These are phyloP conservation scores for Melipona beecheii DNA, from an alignment of 2,888 invertebrate genomes.

Conservation along the genomic window DNA sequence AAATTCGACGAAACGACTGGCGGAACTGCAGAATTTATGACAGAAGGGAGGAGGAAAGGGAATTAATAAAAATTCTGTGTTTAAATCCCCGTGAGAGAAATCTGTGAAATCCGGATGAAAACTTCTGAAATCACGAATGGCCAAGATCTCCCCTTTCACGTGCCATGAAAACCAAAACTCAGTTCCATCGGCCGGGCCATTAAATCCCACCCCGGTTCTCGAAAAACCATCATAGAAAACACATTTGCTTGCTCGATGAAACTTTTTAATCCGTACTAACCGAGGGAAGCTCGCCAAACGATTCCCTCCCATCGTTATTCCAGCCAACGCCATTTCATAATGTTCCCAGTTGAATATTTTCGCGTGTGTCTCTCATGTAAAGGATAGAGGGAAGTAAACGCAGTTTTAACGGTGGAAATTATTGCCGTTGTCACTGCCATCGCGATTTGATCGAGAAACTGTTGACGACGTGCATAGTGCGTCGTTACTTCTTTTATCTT, in stretches of 20 bases:
- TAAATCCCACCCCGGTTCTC: not conserved
- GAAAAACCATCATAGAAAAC: not conserved
- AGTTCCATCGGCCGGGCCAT: not conserved
- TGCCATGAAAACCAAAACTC: not conserved
- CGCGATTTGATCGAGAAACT: constrained; percentile 20
- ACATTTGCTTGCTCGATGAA: not conserved
- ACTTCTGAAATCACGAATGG: not conserved
- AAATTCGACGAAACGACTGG: too few species aligned
- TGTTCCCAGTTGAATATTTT: constrained; percentile 20
- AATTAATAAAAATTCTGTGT: not conserved
- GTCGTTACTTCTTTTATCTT: not conserved
- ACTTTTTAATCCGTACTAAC: not conserved
- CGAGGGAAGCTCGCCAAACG: too few species aligned
- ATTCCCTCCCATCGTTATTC: not conserved
- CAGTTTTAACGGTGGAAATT: constrained; percentile 14
- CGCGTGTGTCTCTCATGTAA: not conserved
- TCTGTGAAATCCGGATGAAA: not conserved
- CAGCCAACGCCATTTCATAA: constrained; percentile 2
- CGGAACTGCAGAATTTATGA: too few species aligned
- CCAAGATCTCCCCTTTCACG: not conserved
- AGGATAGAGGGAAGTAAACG: not conserved
- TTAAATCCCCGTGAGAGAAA: not conserved
- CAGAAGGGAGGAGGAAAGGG: too few species aligned
- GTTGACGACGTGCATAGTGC: constrained; percentile 7
- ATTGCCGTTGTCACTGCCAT: constrained; percentile 12